These are phyloP conservation scores for Anguilla rostrata DNA, from an alignment of 2,113 vertebrate genomes.

Conservation along the genomic window DNA sequence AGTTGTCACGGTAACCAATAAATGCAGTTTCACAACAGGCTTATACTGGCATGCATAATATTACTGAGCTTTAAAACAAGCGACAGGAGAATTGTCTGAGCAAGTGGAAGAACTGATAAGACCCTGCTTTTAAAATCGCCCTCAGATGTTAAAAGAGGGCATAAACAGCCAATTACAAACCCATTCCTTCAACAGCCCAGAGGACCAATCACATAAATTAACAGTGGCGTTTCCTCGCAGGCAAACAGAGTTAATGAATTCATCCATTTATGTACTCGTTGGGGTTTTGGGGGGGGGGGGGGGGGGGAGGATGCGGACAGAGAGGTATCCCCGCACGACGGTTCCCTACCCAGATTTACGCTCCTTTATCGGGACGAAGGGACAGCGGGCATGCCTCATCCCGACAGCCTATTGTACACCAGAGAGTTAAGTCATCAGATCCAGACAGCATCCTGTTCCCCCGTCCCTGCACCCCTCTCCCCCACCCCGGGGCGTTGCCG, in stretches of 20 bases:
- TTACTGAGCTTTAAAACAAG: neutral
- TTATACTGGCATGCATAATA: neutral
- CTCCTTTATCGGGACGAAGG: constrained; percentile 59
- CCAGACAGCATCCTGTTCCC: constrained; percentile 42
- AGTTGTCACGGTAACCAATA: neutral
- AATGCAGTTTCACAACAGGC: neutral
- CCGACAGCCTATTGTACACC: constrained; percentile 52
- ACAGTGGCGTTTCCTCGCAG: too few relatives aligned
- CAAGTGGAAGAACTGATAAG: too few relatives aligned
- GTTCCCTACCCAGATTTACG: constrained; percentile 56
- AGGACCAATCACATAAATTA: too few relatives aligned
- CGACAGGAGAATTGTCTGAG: too few relatives aligned
- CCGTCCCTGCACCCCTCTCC: too few relatives aligned
- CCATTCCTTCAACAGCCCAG: too few relatives aligned
- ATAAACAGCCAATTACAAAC: too few relatives aligned
- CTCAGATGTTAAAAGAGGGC: too few relatives aligned
- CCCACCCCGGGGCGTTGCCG: constrained; percentile 21
- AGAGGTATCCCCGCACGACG: neutral
- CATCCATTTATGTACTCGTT: neutral
- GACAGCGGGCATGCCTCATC: constrained; percentile 54
- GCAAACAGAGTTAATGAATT: too few relatives aligned
- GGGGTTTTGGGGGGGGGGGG: neutral
- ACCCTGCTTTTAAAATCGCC: too few relatives aligned
- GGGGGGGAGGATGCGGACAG: neutral
- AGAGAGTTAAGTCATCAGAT: constrained; percentile 62